Percentiles rank a stretch among this genome's conserved stretches.
phyloP scores from a whole-genome alignment of 2,113 vertebrate genomes.

The Megatriorchis doriae region DNA sequence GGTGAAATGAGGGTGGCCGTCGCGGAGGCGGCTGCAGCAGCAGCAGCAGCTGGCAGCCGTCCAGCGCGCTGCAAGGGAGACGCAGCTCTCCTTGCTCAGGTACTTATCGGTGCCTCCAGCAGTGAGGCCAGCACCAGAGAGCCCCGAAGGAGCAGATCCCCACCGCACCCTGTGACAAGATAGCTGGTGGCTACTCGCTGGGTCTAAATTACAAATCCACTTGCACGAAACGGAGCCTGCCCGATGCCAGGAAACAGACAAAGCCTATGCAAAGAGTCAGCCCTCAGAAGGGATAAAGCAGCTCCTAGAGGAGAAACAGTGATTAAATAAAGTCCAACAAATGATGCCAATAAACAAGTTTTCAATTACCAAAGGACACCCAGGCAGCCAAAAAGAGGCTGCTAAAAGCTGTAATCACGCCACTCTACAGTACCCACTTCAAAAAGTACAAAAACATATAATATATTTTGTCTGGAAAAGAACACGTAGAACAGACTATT shows the following conservation, averaged over 20 bases:
- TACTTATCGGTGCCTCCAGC: background rate
- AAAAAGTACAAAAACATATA: conserved; percentile 29
- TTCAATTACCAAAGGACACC: conserved; percentile 53
- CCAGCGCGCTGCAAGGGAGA: background rate
- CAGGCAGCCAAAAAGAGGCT: conserved; percentile 35
- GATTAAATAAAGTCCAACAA: conserved; percentile 50
- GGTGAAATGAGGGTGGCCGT: background rate
- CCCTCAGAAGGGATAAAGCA: conserved; percentile 35
- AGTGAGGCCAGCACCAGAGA: background rate
- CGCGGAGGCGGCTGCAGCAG: background rate
- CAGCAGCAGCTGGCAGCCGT: background rate
- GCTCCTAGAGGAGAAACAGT: conserved; percentile 17
- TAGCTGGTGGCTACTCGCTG: background rate
- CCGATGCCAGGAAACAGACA: background rate
- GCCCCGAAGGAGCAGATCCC: background rate
- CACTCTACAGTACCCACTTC: conserved; percentile 17
- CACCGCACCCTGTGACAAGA: background rate
- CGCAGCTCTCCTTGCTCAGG: background rate
- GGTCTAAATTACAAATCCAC: background rate
- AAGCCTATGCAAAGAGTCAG: background rate
- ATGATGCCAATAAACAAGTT: conserved; percentile 57
- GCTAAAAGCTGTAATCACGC: conserved; percentile 66
- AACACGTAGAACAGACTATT: conserved; percentile 53
- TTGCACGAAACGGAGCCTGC: background rate
- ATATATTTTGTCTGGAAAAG: conserved; percentile 43